Percentiles rank a stretch among this genome's conserved stretches.
These are phyloP conservation scores for Zaprionus capensis DNA, from an alignment of 1,140 invertebrate genomes.

Conservation along the genomic window DNA sequence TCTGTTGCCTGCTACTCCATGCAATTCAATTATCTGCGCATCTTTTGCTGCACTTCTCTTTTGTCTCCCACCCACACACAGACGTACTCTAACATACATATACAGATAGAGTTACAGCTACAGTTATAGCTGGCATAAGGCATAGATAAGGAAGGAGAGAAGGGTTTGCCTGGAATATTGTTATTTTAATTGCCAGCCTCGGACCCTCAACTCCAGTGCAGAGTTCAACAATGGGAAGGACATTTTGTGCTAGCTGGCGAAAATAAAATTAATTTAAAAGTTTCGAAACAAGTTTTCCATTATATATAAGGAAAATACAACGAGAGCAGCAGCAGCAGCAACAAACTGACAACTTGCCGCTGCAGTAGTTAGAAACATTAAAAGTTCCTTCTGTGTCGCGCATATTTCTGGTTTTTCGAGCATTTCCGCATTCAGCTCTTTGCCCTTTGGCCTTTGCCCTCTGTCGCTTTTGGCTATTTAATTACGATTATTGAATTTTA, in stretches of 20 bases:
- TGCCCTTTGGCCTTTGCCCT: not conserved
- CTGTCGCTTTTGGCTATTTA: slow-evolving; percentile 51
- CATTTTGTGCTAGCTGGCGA: slow-evolving; percentile 42
- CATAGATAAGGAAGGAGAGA: not conserved
- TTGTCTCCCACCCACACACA: slow-evolving; percentile 18
- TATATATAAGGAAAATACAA: slow-evolving; percentile 53
- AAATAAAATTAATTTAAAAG: slow-evolving; percentile 82
- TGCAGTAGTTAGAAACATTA: slow-evolving; percentile 74
- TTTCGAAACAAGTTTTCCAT: slow-evolving; percentile 80
- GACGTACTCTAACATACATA: not conserved
- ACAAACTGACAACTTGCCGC: slow-evolving; percentile 51
- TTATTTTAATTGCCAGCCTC: slow-evolving; percentile 76
- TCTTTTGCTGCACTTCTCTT: slow-evolving; percentile 35
- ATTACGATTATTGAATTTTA: slow-evolving; percentile 78
- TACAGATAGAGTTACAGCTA: slow-evolving; percentile 6
- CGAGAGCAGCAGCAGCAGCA: slow-evolving; percentile 19
- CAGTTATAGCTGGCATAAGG: not conserved
- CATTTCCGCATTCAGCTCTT: not conserved
- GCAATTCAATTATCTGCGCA: slow-evolving; percentile 46
- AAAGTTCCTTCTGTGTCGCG: slow-evolving; percentile 50
- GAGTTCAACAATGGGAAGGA: slow-evolving; percentile 41
- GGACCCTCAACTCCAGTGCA: slow-evolving; percentile 36
- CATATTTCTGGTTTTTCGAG: slow-evolving; percentile 58
- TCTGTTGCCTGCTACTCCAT: slow-evolving; percentile 18
- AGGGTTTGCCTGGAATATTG: slow-evolving; percentile 68